Base-by-base conservation (phyloP, 2,888 invertebrate species). In the Microctonus hyperodae region DNA sequence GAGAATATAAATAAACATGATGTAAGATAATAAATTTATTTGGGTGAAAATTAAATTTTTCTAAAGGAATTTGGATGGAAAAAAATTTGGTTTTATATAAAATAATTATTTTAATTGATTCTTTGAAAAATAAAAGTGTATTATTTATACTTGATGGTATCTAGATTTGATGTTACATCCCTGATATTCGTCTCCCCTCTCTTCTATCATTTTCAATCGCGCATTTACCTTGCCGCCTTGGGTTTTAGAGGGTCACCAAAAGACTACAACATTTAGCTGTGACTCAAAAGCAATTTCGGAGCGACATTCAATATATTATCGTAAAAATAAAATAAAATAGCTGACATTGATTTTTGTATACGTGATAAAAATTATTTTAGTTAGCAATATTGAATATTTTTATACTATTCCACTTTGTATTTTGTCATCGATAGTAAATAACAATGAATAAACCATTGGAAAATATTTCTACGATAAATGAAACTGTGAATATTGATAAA, bases 391-490 rank as follows among this genome's bases (percentile, higher is more conserved):
- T n/a, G n/a, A n/a, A 28, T 28, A 5, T 28, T 5, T 28, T 28
- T 28, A 28, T 28, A 28, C 7, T 28, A 28, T 28, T 28, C 7
- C 3, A 7, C 28, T 7, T 28, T 16, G 2, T 16, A 16, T 16
- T n/a, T 48, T 9, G 20, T 2, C 7, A 16, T 10, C 2, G 56
- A 71, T 66, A 56, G 78, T 78, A 78, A 76, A 73, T 53, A 44
- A 44, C 61, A 40, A 25, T 44, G 44, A 44, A 50, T 56, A 66
- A n/a, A n/a, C n/a, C n/a, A 33, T 22, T 66, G 11, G 33, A 55
- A 11, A 33, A 55, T 11, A 59, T 73, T 44, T 69, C 69, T 23
- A 31, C 74, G 1, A 59, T 61, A 1, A 69, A 53, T 51, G 23
- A 73, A 5, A 70, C 56, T 28, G 65, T 48, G 7, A 56, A 72